Percentiles rank a stretch among this genome's conserved stretches.
Evolutionary conservation across 2,888 invertebrate genomes (phyloP).

Genomic region (Phyllotreta striolata): DNA sequence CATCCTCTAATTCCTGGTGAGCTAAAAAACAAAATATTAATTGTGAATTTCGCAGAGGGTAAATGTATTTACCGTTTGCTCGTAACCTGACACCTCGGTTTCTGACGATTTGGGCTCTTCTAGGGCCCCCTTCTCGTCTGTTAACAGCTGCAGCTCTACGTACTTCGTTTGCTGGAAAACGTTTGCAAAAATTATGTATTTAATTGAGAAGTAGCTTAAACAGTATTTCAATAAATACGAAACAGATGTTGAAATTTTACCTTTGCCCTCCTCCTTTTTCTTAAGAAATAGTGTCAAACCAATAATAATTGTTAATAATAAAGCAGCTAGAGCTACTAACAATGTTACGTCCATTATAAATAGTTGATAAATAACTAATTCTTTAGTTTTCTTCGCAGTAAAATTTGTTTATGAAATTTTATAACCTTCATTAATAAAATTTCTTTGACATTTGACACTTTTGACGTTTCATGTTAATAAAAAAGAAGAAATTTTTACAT

Average conservation of each 20-base stretch:
- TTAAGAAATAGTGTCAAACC: conserved; percentile 58
- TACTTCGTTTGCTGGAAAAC: too few relatives aligned
- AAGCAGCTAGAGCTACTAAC: conserved; percentile 60
- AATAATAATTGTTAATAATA: conserved; percentile 58
- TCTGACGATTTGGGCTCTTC: conserved; percentile 76
- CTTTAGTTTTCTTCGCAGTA: conserved; percentile 7
- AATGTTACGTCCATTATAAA: conserved; percentile 61
- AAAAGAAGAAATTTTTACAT: too few relatives aligned
- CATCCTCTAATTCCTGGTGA: conserved; percentile 59
- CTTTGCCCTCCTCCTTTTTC: conserved; percentile 37
- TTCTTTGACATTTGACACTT: conserved; percentile 1
- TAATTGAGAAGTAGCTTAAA: too few relatives aligned
- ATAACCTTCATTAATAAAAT: conserved; percentile 1
- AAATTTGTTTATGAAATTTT: conserved; percentile 14
- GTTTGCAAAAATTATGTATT: too few relatives aligned
- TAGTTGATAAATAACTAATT: background rate
- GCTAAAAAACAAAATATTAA: conserved; percentile 41
- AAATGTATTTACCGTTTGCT: conserved; percentile 50
- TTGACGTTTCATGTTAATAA: conserved; percentile 1
- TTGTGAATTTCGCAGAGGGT: background rate
- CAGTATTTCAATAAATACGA: background rate
- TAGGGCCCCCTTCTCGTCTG: conserved; percentile 66
- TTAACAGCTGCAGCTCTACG: conserved; percentile 51
- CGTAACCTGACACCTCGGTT: conserved; percentile 75
- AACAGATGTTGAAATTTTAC: conserved; percentile 28